These are phyloP conservation scores for Macroramphosus scolopax DNA, from an alignment of 2,797 vertebrate species.

Conservation along the genomic window DNA sequence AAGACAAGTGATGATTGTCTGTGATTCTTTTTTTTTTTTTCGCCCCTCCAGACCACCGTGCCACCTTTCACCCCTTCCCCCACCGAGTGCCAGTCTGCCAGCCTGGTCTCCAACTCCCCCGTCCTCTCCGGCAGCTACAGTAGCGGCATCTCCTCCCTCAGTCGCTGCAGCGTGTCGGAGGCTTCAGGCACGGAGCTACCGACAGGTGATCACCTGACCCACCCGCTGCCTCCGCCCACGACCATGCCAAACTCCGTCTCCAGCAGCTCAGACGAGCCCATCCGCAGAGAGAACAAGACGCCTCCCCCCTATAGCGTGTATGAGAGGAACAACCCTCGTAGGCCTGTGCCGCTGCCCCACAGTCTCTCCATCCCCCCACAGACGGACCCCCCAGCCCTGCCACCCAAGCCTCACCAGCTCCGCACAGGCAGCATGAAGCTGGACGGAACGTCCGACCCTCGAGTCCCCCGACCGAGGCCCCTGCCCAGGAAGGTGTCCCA, in stretches of 20 bases:
- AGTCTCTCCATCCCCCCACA: constrained; percentile 87
- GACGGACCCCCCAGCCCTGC: constrained; percentile 89
- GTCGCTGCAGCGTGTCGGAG: constrained; percentile 94
- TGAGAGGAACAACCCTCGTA: constrained; percentile 88
- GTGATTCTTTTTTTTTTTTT: background rate
- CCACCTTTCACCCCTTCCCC: constrained; percentile 93
- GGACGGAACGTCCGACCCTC: constrained; percentile 79
- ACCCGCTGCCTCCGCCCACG: constrained; percentile 44
- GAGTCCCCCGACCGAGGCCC: constrained; percentile 86
- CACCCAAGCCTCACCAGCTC: constrained; percentile 90
- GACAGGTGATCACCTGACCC: constrained; percentile 71
- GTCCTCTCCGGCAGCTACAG: constrained; percentile 96
- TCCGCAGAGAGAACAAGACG: constrained; percentile 91
- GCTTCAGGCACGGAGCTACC: constrained; percentile 89
- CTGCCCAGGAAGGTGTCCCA: constrained; percentile 97
- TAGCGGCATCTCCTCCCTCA: constrained; percentile 96
- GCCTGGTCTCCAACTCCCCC: constrained; percentile 90
- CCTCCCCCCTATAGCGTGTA: constrained; percentile 95
- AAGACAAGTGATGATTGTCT: constrained; percentile 2
- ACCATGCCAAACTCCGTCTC: constrained; percentile 78
- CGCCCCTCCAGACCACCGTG: constrained; percentile 74
- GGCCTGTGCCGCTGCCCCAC: constrained; percentile 90
- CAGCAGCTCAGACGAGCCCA: constrained; percentile 84
- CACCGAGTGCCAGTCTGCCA: constrained; percentile 89
- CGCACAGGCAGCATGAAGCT: constrained; percentile 83